A percentile compares a stretch with the other conserved stretches of the same genome.
Evolutionary conservation across 2,113 vertebrate genomes (phyloP).

Genomic region (Brienomyrus longianalis): DNA sequence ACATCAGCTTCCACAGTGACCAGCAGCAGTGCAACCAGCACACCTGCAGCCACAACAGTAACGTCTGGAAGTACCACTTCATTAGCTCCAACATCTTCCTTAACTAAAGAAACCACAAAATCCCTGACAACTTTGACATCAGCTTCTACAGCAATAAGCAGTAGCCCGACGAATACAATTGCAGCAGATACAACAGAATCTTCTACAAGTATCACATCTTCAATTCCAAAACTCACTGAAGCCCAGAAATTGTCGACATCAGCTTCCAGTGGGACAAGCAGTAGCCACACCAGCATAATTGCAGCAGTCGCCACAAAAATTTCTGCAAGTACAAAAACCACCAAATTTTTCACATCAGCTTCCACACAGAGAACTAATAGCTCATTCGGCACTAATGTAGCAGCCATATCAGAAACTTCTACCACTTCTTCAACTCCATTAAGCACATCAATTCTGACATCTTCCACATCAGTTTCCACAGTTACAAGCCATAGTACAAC

Average conservation of each 20-base stretch:
- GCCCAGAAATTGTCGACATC: neutral
- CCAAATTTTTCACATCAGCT: neutral
- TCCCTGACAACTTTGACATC: neutral
- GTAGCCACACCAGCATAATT: too few relatives aligned
- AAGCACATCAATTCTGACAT: neutral
- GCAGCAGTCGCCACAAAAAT: too few relatives aligned
- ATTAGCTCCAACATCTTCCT: neutral
- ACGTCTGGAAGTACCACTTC: too few relatives aligned
- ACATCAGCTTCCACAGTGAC: too few relatives aligned
- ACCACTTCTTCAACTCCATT: neutral
- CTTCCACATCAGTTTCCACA: neutral
- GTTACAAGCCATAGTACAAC: neutral
- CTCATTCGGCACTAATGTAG: neutral
- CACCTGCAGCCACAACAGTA: neutral
- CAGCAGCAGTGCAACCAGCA: neutral
- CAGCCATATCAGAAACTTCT: neutral
- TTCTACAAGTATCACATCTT: neutral
- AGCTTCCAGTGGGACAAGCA: neutral
- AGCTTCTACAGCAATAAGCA: too few relatives aligned
- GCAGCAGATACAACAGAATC: too few relatives aligned
- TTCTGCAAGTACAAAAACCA: too few relatives aligned
- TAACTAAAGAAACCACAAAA: neutral
- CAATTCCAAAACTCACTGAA: neutral
- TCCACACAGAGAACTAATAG: neutral
- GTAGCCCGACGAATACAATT: too few relatives aligned